Conservation (phyloP, 92 coral and sea anemone species). For the Porites rus region DNA sequence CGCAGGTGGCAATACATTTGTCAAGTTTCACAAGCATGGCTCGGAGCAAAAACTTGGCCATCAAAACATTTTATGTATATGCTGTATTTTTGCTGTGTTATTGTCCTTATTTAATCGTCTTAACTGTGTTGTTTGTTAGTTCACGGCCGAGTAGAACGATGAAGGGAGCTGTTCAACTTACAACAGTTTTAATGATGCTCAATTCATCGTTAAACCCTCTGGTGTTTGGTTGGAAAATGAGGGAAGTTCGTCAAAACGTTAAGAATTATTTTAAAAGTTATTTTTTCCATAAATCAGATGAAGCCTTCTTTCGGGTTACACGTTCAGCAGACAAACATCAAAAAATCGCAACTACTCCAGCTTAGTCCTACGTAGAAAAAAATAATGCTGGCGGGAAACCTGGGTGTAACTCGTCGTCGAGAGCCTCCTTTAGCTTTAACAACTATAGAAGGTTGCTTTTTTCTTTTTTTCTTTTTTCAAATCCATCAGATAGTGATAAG, state of each 20-base stretch:
- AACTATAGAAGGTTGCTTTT: too few relatives aligned
- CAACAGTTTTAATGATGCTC: slow-evolving; percentile 15
- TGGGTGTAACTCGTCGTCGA: too few relatives aligned
- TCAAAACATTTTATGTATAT: slow-evolving; percentile 24
- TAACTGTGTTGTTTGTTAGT: slow-evolving; percentile 15
- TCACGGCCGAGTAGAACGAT: neutral
- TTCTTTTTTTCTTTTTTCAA: too few relatives aligned
- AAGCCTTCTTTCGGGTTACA: too few relatives aligned
- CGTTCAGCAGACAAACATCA: too few relatives aligned
- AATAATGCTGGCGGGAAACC: too few relatives aligned
- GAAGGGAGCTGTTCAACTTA: slow-evolving; percentile 7
- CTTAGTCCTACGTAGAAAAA: too few relatives aligned
- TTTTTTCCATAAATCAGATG: neutral
- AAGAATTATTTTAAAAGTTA: neutral
- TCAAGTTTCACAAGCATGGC: neutral
- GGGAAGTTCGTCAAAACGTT: slow-evolving; percentile 26
- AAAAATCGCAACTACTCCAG: too few relatives aligned
- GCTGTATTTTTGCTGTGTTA: slow-evolving; percentile 11
- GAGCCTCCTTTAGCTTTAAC: too few relatives aligned
- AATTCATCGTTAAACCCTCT: slow-evolving; percentile 35
- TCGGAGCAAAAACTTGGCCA: slow-evolving; percentile 19
- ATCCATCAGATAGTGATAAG: too few relatives aligned
- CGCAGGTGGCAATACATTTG: slow-evolving; percentile 1
- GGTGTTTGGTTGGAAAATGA: slow-evolving; percentile 33
- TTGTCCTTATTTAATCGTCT: neutral